These are phyloP conservation scores for Eupsilia transversa DNA, from an alignment of 2,888 invertebrate species.

Conservation along the genomic window DNA sequence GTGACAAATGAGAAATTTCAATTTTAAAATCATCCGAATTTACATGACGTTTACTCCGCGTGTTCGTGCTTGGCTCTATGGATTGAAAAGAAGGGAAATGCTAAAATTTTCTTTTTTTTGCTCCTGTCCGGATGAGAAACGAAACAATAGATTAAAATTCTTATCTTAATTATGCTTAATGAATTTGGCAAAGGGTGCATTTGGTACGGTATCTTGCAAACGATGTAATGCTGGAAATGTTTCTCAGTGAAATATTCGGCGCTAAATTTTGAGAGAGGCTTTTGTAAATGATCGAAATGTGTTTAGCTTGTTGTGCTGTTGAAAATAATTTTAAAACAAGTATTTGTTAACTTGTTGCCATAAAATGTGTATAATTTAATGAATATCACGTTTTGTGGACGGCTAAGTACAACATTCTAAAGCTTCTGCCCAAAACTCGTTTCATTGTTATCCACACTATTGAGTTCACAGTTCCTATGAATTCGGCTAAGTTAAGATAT, in stretches of 20 bases:
- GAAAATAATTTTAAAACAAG: conserved; percentile 13
- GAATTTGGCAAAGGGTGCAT: conserved; percentile 61
- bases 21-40: not conserved
- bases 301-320: conserved; percentile 15
- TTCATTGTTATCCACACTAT: not conserved
- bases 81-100: conserved; percentile 3
- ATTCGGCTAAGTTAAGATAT: not conserved
- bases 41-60: not conserved
- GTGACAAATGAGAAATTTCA: not conserved
- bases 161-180: conserved; percentile 63
- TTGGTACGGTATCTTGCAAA: conserved; percentile 48
- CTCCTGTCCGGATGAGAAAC: conserved; percentile 24
- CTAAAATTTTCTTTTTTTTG: conserved; percentile 12
- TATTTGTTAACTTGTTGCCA: too few relatives aligned
- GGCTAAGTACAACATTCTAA: not conserved
- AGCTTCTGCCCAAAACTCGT: not conserved
- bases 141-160: conserved; percentile 57
- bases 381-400: not conserved
- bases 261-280: conserved; percentile 34
- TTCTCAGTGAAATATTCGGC: conserved; percentile 37
- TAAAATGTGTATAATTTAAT: not conserved
- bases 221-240: conserved; percentile 42
- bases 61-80: not conserved
- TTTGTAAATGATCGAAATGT: conserved; percentile 38
- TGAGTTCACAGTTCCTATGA: not conserved